phyloP scores from a whole-genome alignment of 2,797 vertebrate genomes.

The Sebastes aleutianus region DNA sequence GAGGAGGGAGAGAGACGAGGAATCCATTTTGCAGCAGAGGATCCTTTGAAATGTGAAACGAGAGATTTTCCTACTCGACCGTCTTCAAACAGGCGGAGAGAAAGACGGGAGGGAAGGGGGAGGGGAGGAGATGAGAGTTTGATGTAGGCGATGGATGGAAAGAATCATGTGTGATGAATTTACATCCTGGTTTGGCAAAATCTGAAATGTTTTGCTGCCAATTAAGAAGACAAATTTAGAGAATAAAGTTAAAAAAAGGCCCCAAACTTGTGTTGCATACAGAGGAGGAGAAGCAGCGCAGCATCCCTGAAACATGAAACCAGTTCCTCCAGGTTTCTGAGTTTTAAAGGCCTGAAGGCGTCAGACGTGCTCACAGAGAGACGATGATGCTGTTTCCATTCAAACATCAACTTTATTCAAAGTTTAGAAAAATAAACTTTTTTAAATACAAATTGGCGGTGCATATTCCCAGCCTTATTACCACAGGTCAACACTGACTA shows the following conservation, averaged over 20 bases:
- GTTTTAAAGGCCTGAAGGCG: too few relatives aligned
- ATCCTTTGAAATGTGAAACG: conserved; percentile 60
- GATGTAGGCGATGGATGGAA: not conserved
- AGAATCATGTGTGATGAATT: not conserved
- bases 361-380: too few relatives aligned
- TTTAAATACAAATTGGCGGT: too few relatives aligned
- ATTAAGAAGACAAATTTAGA: not conserved
- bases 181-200: not conserved
- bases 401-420: not conserved
- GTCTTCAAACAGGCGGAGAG: conserved; percentile 16
- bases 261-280: not conserved
- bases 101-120: not conserved
- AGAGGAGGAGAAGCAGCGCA: not conserved
- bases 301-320: not conserved
- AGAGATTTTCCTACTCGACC: conserved; percentile 34
- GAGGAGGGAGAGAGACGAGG: not conserved
- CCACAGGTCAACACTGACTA: too few relatives aligned
- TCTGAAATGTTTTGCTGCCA: not conserved
- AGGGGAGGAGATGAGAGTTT: not conserved
- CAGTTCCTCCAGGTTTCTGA: not conserved
- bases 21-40: conserved; percentile 43
- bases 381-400: not conserved
- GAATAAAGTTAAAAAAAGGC: not conserved
- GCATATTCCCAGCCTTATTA: too few relatives aligned
- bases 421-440: not conserved